Evolutionary conservation across 53 echinoderm and acorn worm genomes (phyloP).

Genomic region (Mesocentrotus franciscanus): DNA sequence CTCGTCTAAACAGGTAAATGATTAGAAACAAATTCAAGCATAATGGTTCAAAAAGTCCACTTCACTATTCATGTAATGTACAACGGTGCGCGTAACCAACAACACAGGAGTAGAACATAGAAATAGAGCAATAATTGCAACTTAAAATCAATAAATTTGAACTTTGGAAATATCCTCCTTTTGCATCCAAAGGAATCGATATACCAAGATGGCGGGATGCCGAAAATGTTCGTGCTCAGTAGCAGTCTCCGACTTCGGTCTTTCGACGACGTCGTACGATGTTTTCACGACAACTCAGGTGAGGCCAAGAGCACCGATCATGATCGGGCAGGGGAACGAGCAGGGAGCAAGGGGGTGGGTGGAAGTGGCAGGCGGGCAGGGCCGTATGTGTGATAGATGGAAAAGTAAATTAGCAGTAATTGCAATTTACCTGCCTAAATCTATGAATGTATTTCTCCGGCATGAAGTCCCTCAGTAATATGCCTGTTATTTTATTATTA

Average conservation of each 20-base stretch:
- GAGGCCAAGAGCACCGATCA: neutral
- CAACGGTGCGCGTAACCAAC: neutral
- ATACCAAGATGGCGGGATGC: conserved; percentile 19
- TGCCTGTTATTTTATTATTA: too few species aligned
- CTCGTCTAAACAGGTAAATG: neutral
- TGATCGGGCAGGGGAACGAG: neutral
- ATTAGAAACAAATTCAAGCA: neutral
- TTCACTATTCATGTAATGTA: neutral
- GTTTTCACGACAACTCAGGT: conserved; percentile 51
- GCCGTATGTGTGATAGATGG: neutral
- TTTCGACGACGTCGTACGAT: neutral
- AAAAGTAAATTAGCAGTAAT: too few species aligned
- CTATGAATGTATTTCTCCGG: too few species aligned
- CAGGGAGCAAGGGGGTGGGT: neutral
- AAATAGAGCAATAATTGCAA: neutral
- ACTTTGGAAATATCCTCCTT: neutral
- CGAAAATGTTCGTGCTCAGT: neutral
- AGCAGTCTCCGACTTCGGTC: neutral
- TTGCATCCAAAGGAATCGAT: neutral
- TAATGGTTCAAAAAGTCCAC: neutral
- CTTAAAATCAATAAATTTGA: neutral
- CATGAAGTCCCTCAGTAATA: too few species aligned
- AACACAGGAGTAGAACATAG: neutral
- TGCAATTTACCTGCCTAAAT: too few species aligned
- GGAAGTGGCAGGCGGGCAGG: neutral